Percentiles rank a stretch among this genome's conserved stretches.
phyloP scores from a whole-genome alignment of 2,113 vertebrate genomes.

The Suncus etruscus region DNA sequence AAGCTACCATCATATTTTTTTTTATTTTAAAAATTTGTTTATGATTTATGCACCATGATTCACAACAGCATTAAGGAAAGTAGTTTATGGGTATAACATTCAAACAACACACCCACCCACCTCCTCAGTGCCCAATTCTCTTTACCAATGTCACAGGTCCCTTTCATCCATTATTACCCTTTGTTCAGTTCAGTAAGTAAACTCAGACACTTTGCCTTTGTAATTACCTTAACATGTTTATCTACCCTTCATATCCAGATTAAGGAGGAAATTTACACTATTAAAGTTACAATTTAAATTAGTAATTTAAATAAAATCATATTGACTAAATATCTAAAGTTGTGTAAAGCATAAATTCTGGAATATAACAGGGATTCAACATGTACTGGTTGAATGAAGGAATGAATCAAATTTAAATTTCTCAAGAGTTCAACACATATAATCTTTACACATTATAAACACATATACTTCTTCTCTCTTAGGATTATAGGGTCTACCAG shows the following conservation, averaged over 20 bases:
- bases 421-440: background rate
- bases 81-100: no score
- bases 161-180: no score
- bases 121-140: no score
- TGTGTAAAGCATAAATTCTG: background rate
- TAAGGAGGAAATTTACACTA: background rate
- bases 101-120: no score
- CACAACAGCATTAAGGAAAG: no score
- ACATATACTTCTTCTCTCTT: background rate
- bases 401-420: conserved; percentile 2
- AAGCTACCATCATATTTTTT: background rate
- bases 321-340: background rate
- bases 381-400: background rate
- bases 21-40: no score
- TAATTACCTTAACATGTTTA: no score
- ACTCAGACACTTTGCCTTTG: background rate
- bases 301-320: conserved; percentile 1
- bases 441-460: background rate
- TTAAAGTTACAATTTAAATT: background rate
- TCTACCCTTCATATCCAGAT: background rate
- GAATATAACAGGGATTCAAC: background rate
- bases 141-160: no score
- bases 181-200: no score
- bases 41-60: no score
- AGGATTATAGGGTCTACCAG: background rate